Base-by-base conservation (phyloP, 1,140 invertebrate species). In the Choristoneura fumiferana region DNA sequence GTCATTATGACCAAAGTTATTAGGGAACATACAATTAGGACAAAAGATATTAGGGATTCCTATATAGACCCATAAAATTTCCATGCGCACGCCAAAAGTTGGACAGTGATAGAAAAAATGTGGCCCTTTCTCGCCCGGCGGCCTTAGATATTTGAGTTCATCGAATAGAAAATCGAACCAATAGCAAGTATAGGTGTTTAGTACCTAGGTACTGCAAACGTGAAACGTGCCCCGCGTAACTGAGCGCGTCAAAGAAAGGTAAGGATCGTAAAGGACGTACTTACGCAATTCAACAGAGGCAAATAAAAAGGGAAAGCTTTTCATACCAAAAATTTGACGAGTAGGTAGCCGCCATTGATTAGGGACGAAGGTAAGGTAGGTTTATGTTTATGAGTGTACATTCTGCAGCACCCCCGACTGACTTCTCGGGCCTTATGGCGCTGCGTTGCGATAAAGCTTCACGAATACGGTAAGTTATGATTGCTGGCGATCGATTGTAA, bases 161-260 rank as follows among this genome's bases (percentile, higher is more conserved):
- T 45, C 18, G 40, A 45, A 49, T 33, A 9, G 43, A 49, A 18
- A 49, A 18, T 29, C 43, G 43, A 22, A 49, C 14, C n/a, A 45
- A n/a, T 15, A 12, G 22, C 22, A 29, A 29, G 22, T 29, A 49
- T 18, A 1, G 12, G 17, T 17, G 9, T 22, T 12, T 10, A 29
- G 9, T 5, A 5, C 12, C 10, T 29, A 49, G 10, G 43, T 49
- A 49, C 22, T 33, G 43, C 9, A 13, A 49, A 18, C 43, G 43
- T 29, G 18, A 33, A 49, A 49, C 43, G 43, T 49, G 43, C 43
- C 18, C 13, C 12, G 43, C 17, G 3, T 49, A 8, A 10, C 43
- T 12, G 18, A 49, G 29, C n/a, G 6, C 18, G 10, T 17, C 10
- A 33, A 33, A 10, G 43, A 33, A 29, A 49, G 18, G 22, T 49